Conservation (phyloP, 2,797 vertebrate species). For the Onychomys leucogaster region DNA sequence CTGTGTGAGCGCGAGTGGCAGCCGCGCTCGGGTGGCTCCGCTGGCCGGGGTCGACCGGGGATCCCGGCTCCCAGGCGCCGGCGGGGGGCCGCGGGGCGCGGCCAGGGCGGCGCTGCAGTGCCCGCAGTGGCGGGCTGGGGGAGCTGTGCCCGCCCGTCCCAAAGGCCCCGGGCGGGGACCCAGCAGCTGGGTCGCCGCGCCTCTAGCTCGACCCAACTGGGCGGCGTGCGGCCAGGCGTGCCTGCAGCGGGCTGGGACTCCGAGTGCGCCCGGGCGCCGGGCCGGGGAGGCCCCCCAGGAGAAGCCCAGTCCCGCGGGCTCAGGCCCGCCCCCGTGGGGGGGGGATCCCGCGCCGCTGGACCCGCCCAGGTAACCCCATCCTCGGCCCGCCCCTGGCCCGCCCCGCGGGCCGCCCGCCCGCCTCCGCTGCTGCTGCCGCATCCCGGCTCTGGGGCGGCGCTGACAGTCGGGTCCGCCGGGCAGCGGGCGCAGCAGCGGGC, state of each 20-base stretch:
- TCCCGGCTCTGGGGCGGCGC: constrained; percentile 85
- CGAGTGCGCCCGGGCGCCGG: neutral
- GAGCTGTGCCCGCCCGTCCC: constrained; percentile 79
- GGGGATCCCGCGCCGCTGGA: constrained; percentile 84
- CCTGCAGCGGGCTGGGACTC: constrained; percentile 31
- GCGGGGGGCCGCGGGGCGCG: constrained; percentile 29
- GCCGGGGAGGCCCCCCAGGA: neutral
- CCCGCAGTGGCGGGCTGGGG: constrained; percentile 74
- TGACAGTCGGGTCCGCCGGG: constrained; percentile 83
- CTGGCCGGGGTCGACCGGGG: neutral
- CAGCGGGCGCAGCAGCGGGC: constrained; percentile 80
- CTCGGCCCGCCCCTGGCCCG: constrained; percentile 84
- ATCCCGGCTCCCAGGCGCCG: constrained; percentile 17
- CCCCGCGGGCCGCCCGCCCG: constrained; percentile 74
- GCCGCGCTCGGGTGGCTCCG: neutral
- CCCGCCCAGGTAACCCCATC: constrained; percentile 87
- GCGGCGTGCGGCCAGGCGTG: constrained; percentile 56
- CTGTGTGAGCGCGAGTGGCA: constrained; percentile 44
- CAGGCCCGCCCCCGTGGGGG: constrained; percentile 83
- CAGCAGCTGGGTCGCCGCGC: constrained; percentile 64
- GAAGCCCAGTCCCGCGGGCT: constrained; percentile 70
- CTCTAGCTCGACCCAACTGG: constrained; percentile 19
- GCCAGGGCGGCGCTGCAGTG: constrained; percentile 69
- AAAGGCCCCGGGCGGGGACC: neutral
- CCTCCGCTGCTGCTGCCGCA: constrained; percentile 82